Percentiles rank a stretch among this genome's conserved stretches.
Conservation (phyloP, 2,888 invertebrate species). For the Abrostola tripartita region DNA sequence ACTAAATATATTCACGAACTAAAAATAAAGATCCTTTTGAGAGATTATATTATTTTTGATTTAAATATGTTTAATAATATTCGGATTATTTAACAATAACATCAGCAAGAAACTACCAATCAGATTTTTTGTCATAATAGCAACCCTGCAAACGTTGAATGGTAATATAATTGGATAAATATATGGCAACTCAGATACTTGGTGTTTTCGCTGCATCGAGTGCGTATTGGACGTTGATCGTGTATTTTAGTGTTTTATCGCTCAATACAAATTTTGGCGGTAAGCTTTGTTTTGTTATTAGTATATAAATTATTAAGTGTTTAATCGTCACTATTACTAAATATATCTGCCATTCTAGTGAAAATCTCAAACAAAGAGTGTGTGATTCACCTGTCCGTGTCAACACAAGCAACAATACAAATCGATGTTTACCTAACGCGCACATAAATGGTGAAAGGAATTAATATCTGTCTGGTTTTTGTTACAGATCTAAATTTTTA, state of each 20-base stretch:
- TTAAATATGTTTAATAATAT: background rate
- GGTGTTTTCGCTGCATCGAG: constrained; percentile 27
- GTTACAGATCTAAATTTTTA: constrained; percentile 74
- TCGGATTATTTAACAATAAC: background rate
- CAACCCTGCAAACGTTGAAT: background rate
- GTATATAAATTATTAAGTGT: constrained; percentile 34
- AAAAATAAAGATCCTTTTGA: no score
- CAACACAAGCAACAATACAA: constrained; percentile 66
- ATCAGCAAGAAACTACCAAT: constrained; percentile 20
- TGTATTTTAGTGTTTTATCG: constrained; percentile 43
- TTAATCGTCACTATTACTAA: constrained; percentile 13
- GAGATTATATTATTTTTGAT: no score
- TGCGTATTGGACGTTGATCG: constrained; percentile 37
- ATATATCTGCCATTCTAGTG: constrained; percentile 6
- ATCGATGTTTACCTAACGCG: constrained; percentile 73
- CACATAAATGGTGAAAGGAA: constrained; percentile 56
- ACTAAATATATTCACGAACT: no score
- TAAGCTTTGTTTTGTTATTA: constrained; percentile 52
- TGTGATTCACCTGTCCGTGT: constrained; percentile 40
- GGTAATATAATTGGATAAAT: background rate
- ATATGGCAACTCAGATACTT: constrained; percentile 56
- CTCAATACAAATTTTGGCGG: constrained; percentile 58
- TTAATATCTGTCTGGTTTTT: constrained; percentile 67
- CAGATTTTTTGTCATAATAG: background rate
- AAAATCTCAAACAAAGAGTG: background rate